Conservation (phyloP, 1,140 invertebrate species). For the Neoseiulus cucumeris region DNA sequence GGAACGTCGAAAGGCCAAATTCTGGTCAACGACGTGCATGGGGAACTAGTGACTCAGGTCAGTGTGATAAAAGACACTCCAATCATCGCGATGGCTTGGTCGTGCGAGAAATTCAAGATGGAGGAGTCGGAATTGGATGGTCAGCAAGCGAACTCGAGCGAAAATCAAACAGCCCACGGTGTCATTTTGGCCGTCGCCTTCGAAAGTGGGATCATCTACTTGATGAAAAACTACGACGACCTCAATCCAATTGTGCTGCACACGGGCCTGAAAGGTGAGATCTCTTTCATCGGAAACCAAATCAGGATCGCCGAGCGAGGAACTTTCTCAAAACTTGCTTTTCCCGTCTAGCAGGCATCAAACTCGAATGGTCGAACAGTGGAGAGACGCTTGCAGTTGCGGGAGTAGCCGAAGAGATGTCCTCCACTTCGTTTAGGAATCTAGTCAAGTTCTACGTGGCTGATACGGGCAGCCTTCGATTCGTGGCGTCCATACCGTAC, state of each 20-base stretch:
- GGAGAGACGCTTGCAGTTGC: slow-evolving; percentile 74
- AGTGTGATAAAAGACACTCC: slow-evolving; percentile 48
- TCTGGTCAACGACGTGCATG: slow-evolving; percentile 87
- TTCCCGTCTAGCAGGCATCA: slow-evolving; percentile 23
- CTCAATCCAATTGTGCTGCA: slow-evolving; percentile 61
- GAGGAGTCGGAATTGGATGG: slow-evolving; percentile 59
- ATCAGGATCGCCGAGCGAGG: not conserved
- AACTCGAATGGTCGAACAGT: slow-evolving; percentile 89
- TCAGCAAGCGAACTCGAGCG: not conserved
- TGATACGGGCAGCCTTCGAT: slow-evolving; percentile 24
- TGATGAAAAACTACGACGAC: slow-evolving; percentile 78
- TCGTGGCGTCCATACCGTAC: slow-evolving; percentile 20
- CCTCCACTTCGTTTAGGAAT: slow-evolving; percentile 24
- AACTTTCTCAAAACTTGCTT: slow-evolving; percentile 1
- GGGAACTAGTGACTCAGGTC: slow-evolving; percentile 77
- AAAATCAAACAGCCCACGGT: not conserved
- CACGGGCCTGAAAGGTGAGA: slow-evolving; percentile 47
- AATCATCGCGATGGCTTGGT: slow-evolving; percentile 80
- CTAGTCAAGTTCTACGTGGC: slow-evolving; percentile 27
- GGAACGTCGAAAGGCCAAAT: slow-evolving; percentile 78
- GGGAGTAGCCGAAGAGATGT: slow-evolving; percentile 37
- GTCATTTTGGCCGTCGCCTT: slow-evolving; percentile 61
- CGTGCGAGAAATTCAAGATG: slow-evolving; percentile 94
- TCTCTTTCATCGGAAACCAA: not conserved
- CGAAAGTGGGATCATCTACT: slow-evolving; percentile 62